These are phyloP conservation scores for Ostrea edulis DNA, from an alignment of 1,140 invertebrate genomes.

Conservation along the genomic window DNA sequence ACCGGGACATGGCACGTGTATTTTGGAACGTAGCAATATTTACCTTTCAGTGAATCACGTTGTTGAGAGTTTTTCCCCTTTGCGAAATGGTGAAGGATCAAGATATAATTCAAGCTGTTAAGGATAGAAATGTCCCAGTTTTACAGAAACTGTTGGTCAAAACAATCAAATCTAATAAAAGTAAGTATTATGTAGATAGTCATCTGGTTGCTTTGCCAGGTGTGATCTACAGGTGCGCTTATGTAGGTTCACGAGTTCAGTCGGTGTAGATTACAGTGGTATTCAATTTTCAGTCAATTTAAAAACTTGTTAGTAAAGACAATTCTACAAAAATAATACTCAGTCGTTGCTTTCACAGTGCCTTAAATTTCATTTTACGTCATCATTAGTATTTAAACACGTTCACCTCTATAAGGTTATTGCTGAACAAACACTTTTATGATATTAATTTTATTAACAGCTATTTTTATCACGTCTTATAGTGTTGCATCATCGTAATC, in stretches of 20 bases:
- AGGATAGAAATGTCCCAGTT: conserved; percentile 58
- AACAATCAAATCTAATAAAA: conserved; percentile 58
- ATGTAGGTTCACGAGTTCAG: neutral
- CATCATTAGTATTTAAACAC: too few relatives aligned
- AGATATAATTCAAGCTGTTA: conserved; percentile 65
- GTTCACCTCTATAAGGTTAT: too few relatives aligned
- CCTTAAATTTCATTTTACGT: too few relatives aligned
- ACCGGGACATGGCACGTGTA: conserved; percentile 27
- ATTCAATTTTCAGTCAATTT: neutral
- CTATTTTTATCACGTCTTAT: too few relatives aligned
- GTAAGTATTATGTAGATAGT: conserved; percentile 26
- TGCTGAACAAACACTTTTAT: too few relatives aligned
- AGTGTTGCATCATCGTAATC: too few relatives aligned
- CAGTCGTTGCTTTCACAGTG: too few relatives aligned
- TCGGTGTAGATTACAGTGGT: neutral
- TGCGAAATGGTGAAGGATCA: conserved; percentile 65
- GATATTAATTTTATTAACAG: too few relatives aligned
- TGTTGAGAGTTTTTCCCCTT: conserved; percentile 7
- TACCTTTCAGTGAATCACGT: conserved; percentile 31
- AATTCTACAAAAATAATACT: too few relatives aligned
- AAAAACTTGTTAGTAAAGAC: neutral
- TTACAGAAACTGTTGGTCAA: conserved; percentile 61
- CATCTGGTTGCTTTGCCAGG: neutral
- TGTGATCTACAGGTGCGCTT: neutral
- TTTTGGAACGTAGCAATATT: conserved; percentile 28